These are phyloP conservation scores for Melanargia galathea DNA, from an alignment of 2,888 invertebrate species.

Conservation along the genomic window DNA sequence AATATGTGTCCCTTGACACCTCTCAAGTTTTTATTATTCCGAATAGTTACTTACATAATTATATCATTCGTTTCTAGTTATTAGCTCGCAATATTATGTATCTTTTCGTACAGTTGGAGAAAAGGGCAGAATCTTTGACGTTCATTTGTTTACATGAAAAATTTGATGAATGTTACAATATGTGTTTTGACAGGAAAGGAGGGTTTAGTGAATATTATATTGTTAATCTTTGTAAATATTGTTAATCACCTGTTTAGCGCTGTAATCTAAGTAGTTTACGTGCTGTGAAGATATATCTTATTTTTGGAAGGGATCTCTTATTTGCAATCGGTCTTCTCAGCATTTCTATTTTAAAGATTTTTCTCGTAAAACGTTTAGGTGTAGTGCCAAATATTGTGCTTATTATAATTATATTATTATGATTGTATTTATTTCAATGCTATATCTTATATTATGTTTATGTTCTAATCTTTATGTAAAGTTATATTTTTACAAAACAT, in stretches of 20 bases:
- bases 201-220: conserved; percentile 54
- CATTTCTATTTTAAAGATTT: conserved; percentile 54
- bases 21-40: no score
- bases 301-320: conserved; percentile 52
- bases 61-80: no score
- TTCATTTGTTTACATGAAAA: not conserved
- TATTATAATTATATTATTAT: conserved; percentile 38
- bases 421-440: conserved; percentile 32
- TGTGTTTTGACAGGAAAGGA: conserved; percentile 28
- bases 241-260: conserved; percentile 67
- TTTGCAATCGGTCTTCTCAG: conserved; percentile 42
- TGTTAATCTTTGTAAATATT: conserved; percentile 77
- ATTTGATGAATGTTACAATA: conserved; percentile 15
- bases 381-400: conserved; percentile 75
- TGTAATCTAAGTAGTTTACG: conserved; percentile 60
- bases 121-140: conserved; percentile 1
- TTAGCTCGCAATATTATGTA: no score
- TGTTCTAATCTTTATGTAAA: conserved; percentile 19
- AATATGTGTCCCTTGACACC: no score
- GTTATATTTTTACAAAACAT: conserved; percentile 17
- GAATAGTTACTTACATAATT: no score
- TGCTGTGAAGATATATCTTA: conserved; percentile 62
- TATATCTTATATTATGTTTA: conserved; percentile 13
- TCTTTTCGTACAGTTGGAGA: not conserved
- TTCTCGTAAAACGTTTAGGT: conserved; percentile 56